Evolutionary conservation across 2,888 invertebrate genomes (phyloP).

Genomic region (Clepsis dumicolana): DNA sequence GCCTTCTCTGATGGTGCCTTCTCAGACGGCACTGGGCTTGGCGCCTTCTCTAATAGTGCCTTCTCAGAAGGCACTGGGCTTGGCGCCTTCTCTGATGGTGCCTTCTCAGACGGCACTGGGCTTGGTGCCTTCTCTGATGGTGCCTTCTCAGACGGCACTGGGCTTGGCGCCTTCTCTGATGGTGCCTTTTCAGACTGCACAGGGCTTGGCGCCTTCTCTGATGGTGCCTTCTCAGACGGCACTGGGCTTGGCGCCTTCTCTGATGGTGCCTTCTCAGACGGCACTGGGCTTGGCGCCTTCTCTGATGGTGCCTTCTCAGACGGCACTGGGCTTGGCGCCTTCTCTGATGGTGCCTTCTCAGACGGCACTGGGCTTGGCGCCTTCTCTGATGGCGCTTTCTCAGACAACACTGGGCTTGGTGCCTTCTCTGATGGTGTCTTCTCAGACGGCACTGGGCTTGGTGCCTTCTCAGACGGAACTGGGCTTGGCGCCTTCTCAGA

Average conservation of each 20-base stretch:
- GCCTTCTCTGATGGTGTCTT: background rate
- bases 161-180: no score
- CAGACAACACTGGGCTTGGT: slow-evolving; percentile 5
- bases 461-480: slow-evolving; percentile 19
- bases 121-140: no score
- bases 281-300: slow-evolving; percentile 31
- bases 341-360: background rate
- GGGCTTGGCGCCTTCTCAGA: background rate
- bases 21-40: no score
- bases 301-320: slow-evolving; percentile 1
- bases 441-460: background rate
- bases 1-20: slow-evolving; percentile 33
- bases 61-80: background rate
- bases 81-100: no score
- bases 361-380: slow-evolving; percentile 2
- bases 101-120: no score
- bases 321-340: slow-evolving; percentile 6
- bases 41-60: slow-evolving; percentile 1
- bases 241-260: slow-evolving; percentile 3
- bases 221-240: slow-evolving; percentile 36
- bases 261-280: background rate
- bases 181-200: no score
- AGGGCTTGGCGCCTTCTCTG: no score
- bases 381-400: slow-evolving; percentile 2
- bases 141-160: no score